Evolutionary conservation across 2,797 vertebrate genomes (phyloP).

Genomic region (Apodemus agrarius): DNA sequence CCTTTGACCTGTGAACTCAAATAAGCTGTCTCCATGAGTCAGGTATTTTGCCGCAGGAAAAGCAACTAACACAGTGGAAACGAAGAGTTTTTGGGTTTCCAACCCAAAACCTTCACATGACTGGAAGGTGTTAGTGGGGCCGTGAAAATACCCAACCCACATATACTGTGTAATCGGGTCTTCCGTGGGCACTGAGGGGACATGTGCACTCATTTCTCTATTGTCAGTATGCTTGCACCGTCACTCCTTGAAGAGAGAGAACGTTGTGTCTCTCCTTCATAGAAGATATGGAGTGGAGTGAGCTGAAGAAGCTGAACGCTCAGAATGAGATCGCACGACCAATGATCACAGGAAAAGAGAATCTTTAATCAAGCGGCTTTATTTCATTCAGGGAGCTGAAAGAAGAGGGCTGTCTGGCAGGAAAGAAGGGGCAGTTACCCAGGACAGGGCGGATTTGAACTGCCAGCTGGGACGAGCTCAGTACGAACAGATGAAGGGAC

Average conservation of each 20-base stretch:
- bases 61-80: neutral
- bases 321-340: neutral
- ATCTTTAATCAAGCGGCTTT: neutral
- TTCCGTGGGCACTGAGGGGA: no score
- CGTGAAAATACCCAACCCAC: neutral
- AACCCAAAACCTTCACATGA: no score
- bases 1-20: neutral
- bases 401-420: neutral
- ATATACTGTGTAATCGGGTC: neutral
- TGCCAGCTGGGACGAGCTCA: conserved; percentile 25
- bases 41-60: neutral
- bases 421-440: neutral
- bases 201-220: neutral
- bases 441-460: accelerated
- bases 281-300: neutral
- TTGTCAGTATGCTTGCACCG: neutral
- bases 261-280: neutral
- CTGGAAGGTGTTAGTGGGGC: neutral
- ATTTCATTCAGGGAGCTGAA: conserved; percentile 5
- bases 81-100: no score
- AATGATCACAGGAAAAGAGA: neutral
- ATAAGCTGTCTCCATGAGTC: neutral
- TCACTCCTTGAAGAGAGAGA: no score
- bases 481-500: conserved; percentile 69
- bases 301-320: neutral